A percentile compares a stretch with the other conserved stretches of the same genome.
Conservation (phyloP, 1,140 invertebrate genomes). For the Oedothorax gibbosus region DNA sequence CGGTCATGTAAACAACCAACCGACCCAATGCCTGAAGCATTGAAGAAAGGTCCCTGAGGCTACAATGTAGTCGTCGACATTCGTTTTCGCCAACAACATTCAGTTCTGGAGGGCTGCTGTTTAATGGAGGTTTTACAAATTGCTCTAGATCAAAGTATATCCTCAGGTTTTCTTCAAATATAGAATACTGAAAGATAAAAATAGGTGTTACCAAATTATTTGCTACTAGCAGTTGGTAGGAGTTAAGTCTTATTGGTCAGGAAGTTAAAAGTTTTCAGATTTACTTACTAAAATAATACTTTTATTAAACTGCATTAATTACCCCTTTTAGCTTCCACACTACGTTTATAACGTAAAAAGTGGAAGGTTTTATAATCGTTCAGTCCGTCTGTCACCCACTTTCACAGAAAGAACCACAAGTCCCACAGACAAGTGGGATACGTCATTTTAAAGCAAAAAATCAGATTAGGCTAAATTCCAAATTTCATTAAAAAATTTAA, state of each 20-base stretch:
- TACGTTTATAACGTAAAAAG: too few relatives aligned
- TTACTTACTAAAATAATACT: neutral
- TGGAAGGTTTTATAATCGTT: too few relatives aligned
- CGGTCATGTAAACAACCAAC: constrained; percentile 74
- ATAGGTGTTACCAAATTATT: neutral
- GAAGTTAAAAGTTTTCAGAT: neutral
- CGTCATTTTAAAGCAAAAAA: too few relatives aligned
- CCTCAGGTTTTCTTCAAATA: constrained; percentile 71
- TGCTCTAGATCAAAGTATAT: constrained; percentile 72
- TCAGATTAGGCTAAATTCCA: too few relatives aligned
- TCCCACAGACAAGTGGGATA: too few relatives aligned
- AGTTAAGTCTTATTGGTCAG: neutral
- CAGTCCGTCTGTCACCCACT: too few relatives aligned
- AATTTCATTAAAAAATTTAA: too few relatives aligned
- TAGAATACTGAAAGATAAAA: constrained; percentile 65
- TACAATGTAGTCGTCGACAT: constrained; percentile 72
- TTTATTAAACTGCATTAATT: neutral
- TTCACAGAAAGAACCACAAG: too few relatives aligned
- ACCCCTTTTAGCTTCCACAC: too few relatives aligned
- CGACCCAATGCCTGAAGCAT: constrained; percentile 75
- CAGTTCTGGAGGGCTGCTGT: constrained; percentile 65
- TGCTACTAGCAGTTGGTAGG: neutral
- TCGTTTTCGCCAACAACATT: constrained; percentile 70
- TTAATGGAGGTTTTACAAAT: constrained; percentile 64
- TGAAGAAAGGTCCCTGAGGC: constrained; percentile 75